Base-by-base conservation (phyloP, 37 sponge, comb jelly and placozoan genomes). In the Axinella damicornis region DNA sequence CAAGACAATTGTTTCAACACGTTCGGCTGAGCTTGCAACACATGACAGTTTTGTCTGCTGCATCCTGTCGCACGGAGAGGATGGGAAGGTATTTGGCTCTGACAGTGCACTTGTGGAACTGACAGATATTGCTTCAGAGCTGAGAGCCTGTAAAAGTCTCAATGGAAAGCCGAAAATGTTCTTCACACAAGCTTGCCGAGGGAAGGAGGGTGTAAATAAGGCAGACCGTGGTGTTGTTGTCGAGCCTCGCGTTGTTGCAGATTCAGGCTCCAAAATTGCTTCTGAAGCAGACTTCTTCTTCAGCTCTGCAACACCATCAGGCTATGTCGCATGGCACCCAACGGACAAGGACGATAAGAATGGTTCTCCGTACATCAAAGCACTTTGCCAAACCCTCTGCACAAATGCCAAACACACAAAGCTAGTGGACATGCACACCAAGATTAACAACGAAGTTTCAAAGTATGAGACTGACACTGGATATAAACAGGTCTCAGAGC, bases 101-200 rank as follows among this genome's bases (percentile, higher is more conserved):
- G 94, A 96, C 41, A 90, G 93, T 55, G n/a, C 28, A 13, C 76
- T 66, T 24, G 74, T 93, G 24, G 17, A 37, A 15, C 18, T 96
- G 0, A 32, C 71, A 27, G 52, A 79, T n/a, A 25, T 96, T 24
- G 73, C 83, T 36, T 55, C 38, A 33, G 30, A 82, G 46, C 37
- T 93, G 38, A 64, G 24, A 5, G 60, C 17, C 52, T 87, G 91
- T 38, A 71, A 31, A 34, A 58, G 72, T 33, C 87, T 96, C 1
- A 41, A 33, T 0, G 82, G 71, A 20, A 96, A 96, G 53, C 97
- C 97, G 21, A 96, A 96, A 77, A 40, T 96, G 53, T 94, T 96
- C 70, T 96, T 96, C 74, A 69, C 93, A 2, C 97, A 96, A 63
- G 97, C 97, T 24, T 96, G 97, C 81, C 75, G 94, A 32, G 97